Base-by-base conservation (phyloP, 2,888 invertebrate genomes). In the Lepidocyrtinus sp. region DNA sequence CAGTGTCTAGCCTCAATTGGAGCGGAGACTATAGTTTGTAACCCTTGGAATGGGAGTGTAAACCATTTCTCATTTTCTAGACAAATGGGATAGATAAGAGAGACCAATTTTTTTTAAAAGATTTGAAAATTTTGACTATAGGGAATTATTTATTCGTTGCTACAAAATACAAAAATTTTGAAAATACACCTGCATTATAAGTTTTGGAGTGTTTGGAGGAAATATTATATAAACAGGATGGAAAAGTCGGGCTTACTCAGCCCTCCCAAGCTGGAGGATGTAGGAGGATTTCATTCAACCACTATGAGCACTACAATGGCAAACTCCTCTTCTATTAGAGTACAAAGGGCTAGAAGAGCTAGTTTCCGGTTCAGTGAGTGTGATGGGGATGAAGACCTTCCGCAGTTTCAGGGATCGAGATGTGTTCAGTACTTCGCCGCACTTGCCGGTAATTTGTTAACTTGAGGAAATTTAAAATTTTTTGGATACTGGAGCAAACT, bases 361-460 rank as follows among this genome's bases (percentile, higher is more conserved):
- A 79, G 79, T 22, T 79, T 67, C 55, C 65, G 82, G 24, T 82
- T 82, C 50, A 72, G 75, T 62, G 82, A 82, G 24, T 82, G 82
- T 62, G 82, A 82, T 64, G 79, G 79, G 5, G 82, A 82, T 46
- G 79, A 78, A 9, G 79, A 79, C 55, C 27, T 82, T 21, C 82
- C 82, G 7, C 82, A 82, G 69, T 82, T 82, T 46, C 78, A 79
- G 36, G 82, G 82, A 21, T 63, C 75, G 2, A 62, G 82, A 61
- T 1, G n/a, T 2, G 73, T 72, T 3, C 85, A 85, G 76, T 81
- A 84, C 67, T 79, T 83, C 68, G 82, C 85, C 1, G 82, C 85
- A 26, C 73, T 83, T 21, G 83, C 83, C 46, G 82, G 82, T 83
- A 26, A 55, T 46, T 64, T 15, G 15, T 21, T 17, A 12, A 63